Evolutionary conservation across 2,113 vertebrate genomes (phyloP), one percentile per base, ranked within the genome.

Genomic region (Nannobrachium achirus): DNA sequence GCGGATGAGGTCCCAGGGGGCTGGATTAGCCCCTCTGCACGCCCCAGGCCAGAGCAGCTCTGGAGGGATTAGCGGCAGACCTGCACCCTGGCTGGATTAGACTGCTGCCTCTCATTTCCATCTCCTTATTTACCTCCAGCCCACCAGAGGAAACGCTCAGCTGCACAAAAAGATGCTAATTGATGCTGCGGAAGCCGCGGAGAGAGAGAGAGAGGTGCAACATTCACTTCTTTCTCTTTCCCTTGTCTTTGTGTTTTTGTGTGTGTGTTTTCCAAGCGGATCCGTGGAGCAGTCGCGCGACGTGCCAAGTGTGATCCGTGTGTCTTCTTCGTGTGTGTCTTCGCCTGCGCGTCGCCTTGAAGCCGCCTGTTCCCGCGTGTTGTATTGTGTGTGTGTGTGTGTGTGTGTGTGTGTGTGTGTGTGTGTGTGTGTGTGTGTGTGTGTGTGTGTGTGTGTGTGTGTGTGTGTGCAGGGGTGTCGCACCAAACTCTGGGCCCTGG

Each of bases 31-130:
- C 86, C 86, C 76, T 88, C 86, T 89, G 84, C 88, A 84, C 89
- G 89, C 91, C 89, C 89, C 89, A 88, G 91, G 91, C 86, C 90
- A 91, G 50, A 81, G 86, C 79, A 80, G 88, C 85, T 90, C 87
- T 92, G 81, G 56, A 89, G 89, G 88, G 91, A 91, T 92, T 93
- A 91, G 78, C 84, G 78, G 80, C 78, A 89, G 87, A 88, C 85
- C 89, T 89, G 86, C 87, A 89, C 89, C 88, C 83, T 80, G 76
- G 88, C 88, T 90, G 90, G 91, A 92, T 92, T 91, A 91, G 80
- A 86, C 83, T 63, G 1, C 78, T 85, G 88, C 83, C 86, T 81
- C 84, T 91, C 66, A 84, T 92, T 89, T 89, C 86, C 88, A 88
- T 87, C 68, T 91, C 79, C 81, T 89, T 89, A 88, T 89, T 86